Evolutionary conservation across 1,140 invertebrate genomes (phyloP).

Genomic region (Trichomalopsis sarcophagae): DNA sequence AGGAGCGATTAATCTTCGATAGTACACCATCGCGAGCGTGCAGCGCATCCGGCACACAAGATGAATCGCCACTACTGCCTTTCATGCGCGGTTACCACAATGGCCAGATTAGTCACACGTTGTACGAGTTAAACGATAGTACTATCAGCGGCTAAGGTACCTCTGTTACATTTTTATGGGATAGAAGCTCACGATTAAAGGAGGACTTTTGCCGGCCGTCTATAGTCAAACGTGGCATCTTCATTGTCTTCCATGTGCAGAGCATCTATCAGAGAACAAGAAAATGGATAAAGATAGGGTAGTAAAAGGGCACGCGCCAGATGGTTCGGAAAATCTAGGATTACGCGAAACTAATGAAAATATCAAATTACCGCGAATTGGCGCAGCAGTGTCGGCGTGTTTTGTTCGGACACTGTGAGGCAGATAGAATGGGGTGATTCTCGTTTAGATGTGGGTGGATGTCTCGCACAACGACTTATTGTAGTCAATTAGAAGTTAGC

Average conservation of each 20-base stretch:
- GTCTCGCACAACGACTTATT: not conserved
- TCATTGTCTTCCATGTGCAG: not conserved
- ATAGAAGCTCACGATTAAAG: not conserved
- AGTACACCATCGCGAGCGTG: too few species aligned
- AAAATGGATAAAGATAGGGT: not conserved
- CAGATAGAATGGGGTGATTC: not conserved
- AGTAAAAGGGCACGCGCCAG: not conserved
- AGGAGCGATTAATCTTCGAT: too few species aligned
- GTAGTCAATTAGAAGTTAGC: not conserved
- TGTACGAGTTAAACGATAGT: too few species aligned
- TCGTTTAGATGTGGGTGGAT: not conserved
- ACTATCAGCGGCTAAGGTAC: too few species aligned
- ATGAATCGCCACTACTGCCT: too few species aligned
- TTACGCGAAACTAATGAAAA: constrained; percentile 52
- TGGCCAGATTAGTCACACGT: too few species aligned
- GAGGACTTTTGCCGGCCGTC: not conserved
- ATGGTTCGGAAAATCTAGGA: constrained; percentile 51
- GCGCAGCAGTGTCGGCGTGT: not conserved
- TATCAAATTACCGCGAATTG: constrained; percentile 41
- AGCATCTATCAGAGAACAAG: not conserved
- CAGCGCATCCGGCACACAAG: too few species aligned
- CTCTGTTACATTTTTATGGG: too few species aligned
- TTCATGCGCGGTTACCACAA: not conserved
- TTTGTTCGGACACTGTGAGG: not conserved
- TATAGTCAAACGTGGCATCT: not conserved